A percentile compares a stretch with the other conserved stretches of the same genome.
Conservation (phyloP, 2,797 vertebrate genomes). For the Sebastes hubbsi region DNA sequence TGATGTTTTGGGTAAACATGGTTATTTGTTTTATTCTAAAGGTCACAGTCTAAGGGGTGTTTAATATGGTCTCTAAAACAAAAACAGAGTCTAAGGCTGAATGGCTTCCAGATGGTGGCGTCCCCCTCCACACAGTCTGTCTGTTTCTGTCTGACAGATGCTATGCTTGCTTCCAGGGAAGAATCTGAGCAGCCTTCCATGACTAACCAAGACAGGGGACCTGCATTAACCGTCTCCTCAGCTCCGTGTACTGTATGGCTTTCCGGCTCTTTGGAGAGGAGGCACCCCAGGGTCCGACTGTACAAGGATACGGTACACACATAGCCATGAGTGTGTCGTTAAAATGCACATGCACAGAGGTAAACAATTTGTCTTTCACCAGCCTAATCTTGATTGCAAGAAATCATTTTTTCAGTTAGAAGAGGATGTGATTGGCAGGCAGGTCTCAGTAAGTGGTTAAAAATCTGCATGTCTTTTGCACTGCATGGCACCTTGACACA, state of each 20-base stretch:
- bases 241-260: conserved; percentile 48
- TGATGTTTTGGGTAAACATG: conserved; percentile 66
- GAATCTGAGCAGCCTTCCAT: conserved; percentile 74
- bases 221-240: conserved; percentile 63
- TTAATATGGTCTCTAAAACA: conserved; percentile 60
- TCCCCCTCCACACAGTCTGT: conserved; percentile 61
- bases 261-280: conserved; percentile 37
- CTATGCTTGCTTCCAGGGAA: conserved; percentile 64
- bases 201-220: conserved; percentile 74
- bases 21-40: conserved; percentile 58
- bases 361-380: conserved; percentile 4
- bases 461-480: background rate
- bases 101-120: conserved; percentile 81
- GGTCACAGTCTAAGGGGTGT: conserved; percentile 62
- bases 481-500: conserved; percentile 33
- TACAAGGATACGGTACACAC: conserved; percentile 11
- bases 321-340: background rate
- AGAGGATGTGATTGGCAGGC: conserved; percentile 24
- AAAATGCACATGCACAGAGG: conserved; percentile 13
- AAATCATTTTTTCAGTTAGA: conserved; percentile 9
- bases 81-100: conserved; percentile 59
- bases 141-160: conserved; percentile 71
- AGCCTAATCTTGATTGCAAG: background rate
- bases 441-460: conserved; percentile 21
- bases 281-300: conserved; percentile 27